Percentiles rank a stretch among this genome's conserved stretches.
These are phyloP conservation scores for Drosophila trapezifrons DNA, from an alignment of 1,140 invertebrate genomes.

Conservation along the genomic window DNA sequence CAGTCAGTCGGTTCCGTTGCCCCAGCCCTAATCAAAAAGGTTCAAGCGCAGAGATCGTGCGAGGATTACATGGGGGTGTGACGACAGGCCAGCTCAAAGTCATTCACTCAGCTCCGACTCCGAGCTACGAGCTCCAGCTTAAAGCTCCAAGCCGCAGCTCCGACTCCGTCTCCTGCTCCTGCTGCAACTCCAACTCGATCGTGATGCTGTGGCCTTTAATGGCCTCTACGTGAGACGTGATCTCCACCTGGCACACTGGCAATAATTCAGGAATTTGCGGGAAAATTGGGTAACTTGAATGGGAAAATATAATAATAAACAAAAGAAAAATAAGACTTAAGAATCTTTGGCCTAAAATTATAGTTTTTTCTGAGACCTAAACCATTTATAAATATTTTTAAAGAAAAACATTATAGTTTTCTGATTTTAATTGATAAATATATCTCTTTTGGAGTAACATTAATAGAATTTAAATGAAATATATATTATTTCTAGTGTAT, in stretches of 20 bases:
- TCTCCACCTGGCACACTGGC: constrained; percentile 21
- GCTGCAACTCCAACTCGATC: constrained; percentile 49
- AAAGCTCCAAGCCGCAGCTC: constrained; percentile 18
- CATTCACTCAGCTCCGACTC: constrained; percentile 53
- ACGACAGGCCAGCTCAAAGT: constrained; percentile 64
- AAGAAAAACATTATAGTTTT: no score
- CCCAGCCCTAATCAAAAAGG: constrained; percentile 55
- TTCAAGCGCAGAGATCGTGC: constrained; percentile 71
- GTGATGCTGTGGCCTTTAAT: constrained; percentile 76
- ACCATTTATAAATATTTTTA: no score
- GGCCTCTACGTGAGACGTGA: constrained; percentile 69
- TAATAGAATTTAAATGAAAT: no score
- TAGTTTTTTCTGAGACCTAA: no score
- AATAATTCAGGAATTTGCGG: neutral
- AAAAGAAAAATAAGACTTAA: no score
- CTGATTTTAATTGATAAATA: no score
- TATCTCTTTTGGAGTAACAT: no score
- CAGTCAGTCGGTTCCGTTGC: constrained; percentile 28
- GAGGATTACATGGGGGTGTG: constrained; percentile 77
- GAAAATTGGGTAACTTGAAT: no score
- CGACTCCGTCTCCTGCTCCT: constrained; percentile 8
- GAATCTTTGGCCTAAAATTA: no score
- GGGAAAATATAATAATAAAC: no score
- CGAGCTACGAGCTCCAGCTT: constrained; percentile 22
- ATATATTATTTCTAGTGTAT: constrained; percentile 1